phyloP scores from a whole-genome alignment of 2,888 invertebrate species.

The Oligia strigilis region DNA sequence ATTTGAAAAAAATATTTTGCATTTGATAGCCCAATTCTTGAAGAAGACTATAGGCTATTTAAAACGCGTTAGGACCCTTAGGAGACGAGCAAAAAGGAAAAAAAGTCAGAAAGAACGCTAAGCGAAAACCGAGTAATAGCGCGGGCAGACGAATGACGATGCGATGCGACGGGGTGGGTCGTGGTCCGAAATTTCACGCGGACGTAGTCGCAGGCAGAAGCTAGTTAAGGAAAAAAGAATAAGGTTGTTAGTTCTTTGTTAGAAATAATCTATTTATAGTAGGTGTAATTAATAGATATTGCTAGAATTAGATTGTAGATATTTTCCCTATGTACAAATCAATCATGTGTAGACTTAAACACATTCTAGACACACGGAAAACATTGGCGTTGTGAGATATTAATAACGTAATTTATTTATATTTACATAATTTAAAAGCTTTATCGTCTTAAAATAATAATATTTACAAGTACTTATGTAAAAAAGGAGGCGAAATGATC shows the following conservation, averaged over 20 bases:
- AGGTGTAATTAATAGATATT: neutral
- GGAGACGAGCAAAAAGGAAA: neutral
- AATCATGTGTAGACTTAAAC: neutral
- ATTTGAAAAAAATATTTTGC: neutral
- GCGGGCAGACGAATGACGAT: neutral
- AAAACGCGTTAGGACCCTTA: neutral
- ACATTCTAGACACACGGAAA: neutral
- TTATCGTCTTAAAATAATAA: too few relatives aligned
- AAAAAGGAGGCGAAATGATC: too few relatives aligned
- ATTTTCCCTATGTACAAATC: neutral
- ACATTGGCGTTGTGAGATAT: neutral
- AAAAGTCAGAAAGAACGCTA: neutral
- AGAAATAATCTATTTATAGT: neutral
- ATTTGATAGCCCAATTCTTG: neutral
- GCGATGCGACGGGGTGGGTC: neutral
- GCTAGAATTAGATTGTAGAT: neutral
- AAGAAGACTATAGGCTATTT: neutral
- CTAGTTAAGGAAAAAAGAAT: neutral
- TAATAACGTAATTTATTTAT: neutral
- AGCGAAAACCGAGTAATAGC: neutral
- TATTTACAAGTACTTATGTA: too few relatives aligned
- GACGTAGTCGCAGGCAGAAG: too few relatives aligned
- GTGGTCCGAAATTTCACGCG: too few relatives aligned
- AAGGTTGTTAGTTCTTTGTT: neutral
- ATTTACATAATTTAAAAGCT: too few relatives aligned